Base-by-base conservation (phyloP, 2,797 vertebrate species). In the Lates japonicus region DNA sequence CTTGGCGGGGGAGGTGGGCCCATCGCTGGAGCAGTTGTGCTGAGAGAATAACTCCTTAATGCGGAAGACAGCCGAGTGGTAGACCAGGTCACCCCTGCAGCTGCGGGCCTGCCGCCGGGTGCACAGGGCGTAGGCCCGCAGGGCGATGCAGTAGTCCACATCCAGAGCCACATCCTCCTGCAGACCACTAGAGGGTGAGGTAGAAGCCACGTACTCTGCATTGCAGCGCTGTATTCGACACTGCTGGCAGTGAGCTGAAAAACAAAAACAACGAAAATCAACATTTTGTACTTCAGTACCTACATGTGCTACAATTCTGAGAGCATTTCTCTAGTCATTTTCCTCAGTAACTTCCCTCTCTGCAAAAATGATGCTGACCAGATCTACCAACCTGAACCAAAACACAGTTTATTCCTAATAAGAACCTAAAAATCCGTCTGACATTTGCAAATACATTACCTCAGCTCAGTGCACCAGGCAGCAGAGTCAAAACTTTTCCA, bases 211-310 rank as follows among this genome's bases (percentile, higher is more conserved):
- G 9, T 96, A 96, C 64, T 96, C 95, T 0, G 96, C 74, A 60
- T 96, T 96, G 87, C 96, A 96, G 76, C 94, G 93, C 89, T 96
- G 95, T 76, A 97, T 96, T 72, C 94, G 94, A 88, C 96, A 96
- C 92, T 94, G 94, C 89, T 96, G 96, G 90, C 96, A 96, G 85
- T 92, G 92, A 78, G 88, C 96, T 96, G 90, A 3, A 84, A 85
- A 54, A 72, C 25, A 72, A 75, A 52, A 63, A 76, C 4, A 55
- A 48, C 10, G 3, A 29, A 11, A 10, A 4, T 88, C 7, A 82
- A 42, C 31, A 31, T 69, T 69, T 73, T 52, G 14, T 17, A 20
- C 37, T 37, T 31, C 2, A 20, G 16, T 0, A 25, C 20, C 31
- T 13, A 20, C 8, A 31, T 37, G 10, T 29, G 58, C 55, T 29